A percentile compares a stretch with the other conserved stretches of the same genome.
Conservation (phyloP, 1,140 invertebrate species). For the Drosophila neocordata region DNA sequence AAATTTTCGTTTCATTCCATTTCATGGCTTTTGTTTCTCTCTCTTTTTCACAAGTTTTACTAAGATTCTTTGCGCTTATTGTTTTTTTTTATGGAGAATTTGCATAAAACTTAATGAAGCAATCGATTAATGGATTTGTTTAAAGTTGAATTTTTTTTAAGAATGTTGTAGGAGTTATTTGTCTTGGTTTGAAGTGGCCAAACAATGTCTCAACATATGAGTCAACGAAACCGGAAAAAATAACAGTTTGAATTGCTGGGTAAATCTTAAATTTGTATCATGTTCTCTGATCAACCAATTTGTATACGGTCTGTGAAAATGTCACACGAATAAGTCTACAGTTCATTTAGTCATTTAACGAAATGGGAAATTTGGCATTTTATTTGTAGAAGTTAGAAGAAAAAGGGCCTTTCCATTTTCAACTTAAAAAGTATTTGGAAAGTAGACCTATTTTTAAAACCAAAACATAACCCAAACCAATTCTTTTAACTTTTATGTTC, state of each 20-base stretch:
- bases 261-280: neutral
- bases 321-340: neutral
- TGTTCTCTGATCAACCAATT: neutral
- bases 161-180: slow-evolving; percentile 17
- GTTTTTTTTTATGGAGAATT: slow-evolving; percentile 21
- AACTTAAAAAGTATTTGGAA: too few species aligned
- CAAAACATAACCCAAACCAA: too few species aligned
- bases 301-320: too few species aligned
- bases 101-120: slow-evolving; percentile 34
- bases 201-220: neutral
- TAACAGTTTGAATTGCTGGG: neutral
- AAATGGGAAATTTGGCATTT: neutral
- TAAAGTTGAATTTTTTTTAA: neutral
- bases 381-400: too few species aligned
- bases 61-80: slow-evolving; percentile 5
- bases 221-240: slow-evolving; percentile 4
- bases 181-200: slow-evolving; percentile 5
- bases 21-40: neutral
- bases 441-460: too few species aligned
- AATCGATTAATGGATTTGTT: slow-evolving; percentile 21
- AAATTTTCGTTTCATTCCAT: slow-evolving; percentile 4
- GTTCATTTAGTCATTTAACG: neutral
- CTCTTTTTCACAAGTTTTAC: slow-evolving; percentile 15
- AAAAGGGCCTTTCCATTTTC: too few species aligned
- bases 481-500: too few species aligned